Base-by-base conservation (phyloP, 1,140 invertebrate species). In the Pteromalus puparum region DNA sequence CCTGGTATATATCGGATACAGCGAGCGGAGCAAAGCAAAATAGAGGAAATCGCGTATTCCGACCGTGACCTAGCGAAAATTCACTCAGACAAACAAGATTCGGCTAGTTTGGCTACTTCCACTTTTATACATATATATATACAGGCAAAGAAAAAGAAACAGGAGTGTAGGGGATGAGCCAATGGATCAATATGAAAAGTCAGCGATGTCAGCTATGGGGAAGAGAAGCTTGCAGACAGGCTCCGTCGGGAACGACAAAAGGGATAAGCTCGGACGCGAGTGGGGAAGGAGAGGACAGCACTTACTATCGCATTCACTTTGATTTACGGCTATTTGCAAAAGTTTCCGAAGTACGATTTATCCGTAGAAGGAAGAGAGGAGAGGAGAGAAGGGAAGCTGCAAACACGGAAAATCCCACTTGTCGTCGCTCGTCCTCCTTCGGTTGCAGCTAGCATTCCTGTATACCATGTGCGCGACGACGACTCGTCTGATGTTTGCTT, bases 261-360 rank as follows among this genome's bases (percentile, higher is more conserved):
- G 65, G 67, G 42, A 65, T 82, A 34, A 53, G 42, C 80, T 26
- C 30, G n/a, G 48, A 21, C 26, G 53, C 26, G 0, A 4, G 76
- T n/a, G n/a, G n/a, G n/a, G n/a, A n/a, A n/a, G 30, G 38, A 0
- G 10, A 3, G 34, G 61, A 65, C 34, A 30, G 18, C 82, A 30
- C 74, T 70, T 77, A 34, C 73, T 77, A 48, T 72, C 82, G 13
- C 77, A 68, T 81, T 84, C 70, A 34, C 78, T 75, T 81, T 84
- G 83, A 84, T 84, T 84, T 84, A 84, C 78, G 77, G 53, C 15
- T 84, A 84, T 84, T 84, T 84, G 72, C 77, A 81, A 84, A 84
- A 84, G 68, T 84, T 81, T 68, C 15, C 70, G 13, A 68, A 76
- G 70, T 73, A 28, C 70, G 78, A 81, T 84, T 84, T 84, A 84